phyloP scores from a whole-genome alignment of 2,888 invertebrate species.

The Nomada hirtipes region DNA sequence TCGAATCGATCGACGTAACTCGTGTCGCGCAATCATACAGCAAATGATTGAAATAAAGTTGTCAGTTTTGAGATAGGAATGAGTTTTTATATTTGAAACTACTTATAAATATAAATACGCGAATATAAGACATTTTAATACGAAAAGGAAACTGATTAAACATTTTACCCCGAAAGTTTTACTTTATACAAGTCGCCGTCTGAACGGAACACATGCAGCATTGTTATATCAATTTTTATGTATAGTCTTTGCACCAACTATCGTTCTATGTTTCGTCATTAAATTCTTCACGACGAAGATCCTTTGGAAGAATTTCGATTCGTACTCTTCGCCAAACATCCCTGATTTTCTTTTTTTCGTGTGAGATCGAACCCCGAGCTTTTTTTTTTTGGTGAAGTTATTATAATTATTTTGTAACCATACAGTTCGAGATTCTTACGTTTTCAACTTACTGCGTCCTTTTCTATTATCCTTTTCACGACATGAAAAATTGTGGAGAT shows the following conservation, averaged over 20 bases:
- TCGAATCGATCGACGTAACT: conserved; percentile 59
- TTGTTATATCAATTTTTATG: conserved; percentile 32
- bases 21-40: conserved; percentile 66
- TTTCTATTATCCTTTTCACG: background rate
- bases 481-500: background rate
- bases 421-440: background rate
- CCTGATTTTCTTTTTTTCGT: conserved; percentile 20
- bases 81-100: conserved; percentile 61
- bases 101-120: conserved; percentile 39
- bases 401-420: background rate
- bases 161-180: conserved; percentile 31
- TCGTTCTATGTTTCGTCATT: conserved; percentile 18
- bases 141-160: conserved; percentile 17
- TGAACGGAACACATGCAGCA: conserved; percentile 3
- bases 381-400: background rate
- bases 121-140: conserved; percentile 48
- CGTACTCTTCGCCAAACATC: conserved; percentile 7
- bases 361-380: too few relatives aligned
- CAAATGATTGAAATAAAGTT: conserved; percentile 73
- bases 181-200: conserved; percentile 10
- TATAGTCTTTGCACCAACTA: conserved; percentile 16
- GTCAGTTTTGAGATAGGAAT: conserved; percentile 71
- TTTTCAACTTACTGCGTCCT: background rate
- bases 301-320: conserved; percentile 18
- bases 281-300: conserved; percentile 1